Base-by-base conservation (phyloP, 1,140 invertebrate genomes). In the Melitaea cinxia region DNA sequence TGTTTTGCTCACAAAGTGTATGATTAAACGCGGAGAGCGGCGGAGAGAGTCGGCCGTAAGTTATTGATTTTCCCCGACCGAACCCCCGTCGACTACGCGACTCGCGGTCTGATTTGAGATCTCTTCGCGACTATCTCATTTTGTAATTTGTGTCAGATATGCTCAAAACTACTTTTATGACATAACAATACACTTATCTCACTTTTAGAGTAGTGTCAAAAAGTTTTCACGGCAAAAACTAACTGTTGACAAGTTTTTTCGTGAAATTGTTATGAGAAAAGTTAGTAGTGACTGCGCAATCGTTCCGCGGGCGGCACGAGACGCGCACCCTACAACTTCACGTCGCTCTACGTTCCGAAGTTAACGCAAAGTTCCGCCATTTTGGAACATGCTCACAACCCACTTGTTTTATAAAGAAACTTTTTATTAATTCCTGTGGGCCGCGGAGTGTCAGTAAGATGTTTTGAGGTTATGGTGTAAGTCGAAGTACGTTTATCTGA, bases 331-430 rank as follows among this genome's bases (percentile, higher is more conserved):
- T 77, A 81, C 83, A 91, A 91, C 88, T 91, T 91, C 87, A 89
- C 85, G 78, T 80, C 85, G 88, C 82, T 91, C 84, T 87, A 84
- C 87, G 91, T 91, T 88, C 84, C 90, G 89, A 92, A 92, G 88
- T 92, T 92, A 90, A 89, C 89, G 81, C 89, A 83, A 92, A 92
- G 89, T 92, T 92, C 91, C 91, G 89, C 91, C 91, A 91, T 92
- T 92, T 92, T 92, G 89, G 90, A 89, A 91, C 90, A 91, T 92
- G 91, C 91, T 91, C 91, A 89, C 91, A 90, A 91, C 89, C 91
- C 88, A 92, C 91, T 92, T 91, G 91, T 92, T 92, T 92, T 91
- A 89, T 91, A 91, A 92, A 92, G 91, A 91, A 92, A 92, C 91
- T 92, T 92, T 92, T 92, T 92, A 91, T 91, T 91, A 92, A 91